Base-by-base conservation (phyloP, 2,888 invertebrate species). In the Dione juno region DNA sequence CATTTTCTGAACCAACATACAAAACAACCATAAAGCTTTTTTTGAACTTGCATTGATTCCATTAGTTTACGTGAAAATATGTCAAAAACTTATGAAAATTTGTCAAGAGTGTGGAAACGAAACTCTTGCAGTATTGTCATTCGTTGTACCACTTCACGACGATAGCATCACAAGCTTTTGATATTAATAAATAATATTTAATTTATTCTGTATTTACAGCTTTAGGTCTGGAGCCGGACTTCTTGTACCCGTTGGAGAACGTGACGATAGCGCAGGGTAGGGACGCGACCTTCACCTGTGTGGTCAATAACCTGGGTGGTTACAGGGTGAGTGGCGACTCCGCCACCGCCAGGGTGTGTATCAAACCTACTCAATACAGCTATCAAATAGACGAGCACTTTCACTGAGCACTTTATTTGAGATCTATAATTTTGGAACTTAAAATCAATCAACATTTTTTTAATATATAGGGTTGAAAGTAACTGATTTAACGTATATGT, bases 281-380 rank as follows among this genome's bases (percentile, higher is more conserved):
- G 80, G 97, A 97, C 93, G 97, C 97, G 80, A 96, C 96, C 87
- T 96, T 97, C 93, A 96, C 96, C 79, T 97, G 97, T 87, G 96
- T 96, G 85, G 97, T 97, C 84, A 96, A 96, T 94, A 96, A 97
- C 94, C 95, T 97, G 87, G 96, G 96, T 83, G 95, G 95, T 94
- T 95, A 96, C 94, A 96, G 96, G 96, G 98, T 98, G 97, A 97
- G 97, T 97, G 96, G 96, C 94, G 96, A 96, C 94, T 94, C 95
- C 94, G 94, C 95, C 94, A 95, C 95, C 88, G 96, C 96, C 94
- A 96, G 96, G 96, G 96, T 96, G 96, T 96, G 96, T 96, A 96
- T 96, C 94, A 84, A 88, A 88, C 87, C 80, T 82, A 90, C 86
- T 87, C 86, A 81, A 82, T 89, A 89, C 92, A 90, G 88, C 87